phyloP scores from a whole-genome alignment of 1,140 invertebrate genomes.

The Lysiphlebus fabarum region DNA sequence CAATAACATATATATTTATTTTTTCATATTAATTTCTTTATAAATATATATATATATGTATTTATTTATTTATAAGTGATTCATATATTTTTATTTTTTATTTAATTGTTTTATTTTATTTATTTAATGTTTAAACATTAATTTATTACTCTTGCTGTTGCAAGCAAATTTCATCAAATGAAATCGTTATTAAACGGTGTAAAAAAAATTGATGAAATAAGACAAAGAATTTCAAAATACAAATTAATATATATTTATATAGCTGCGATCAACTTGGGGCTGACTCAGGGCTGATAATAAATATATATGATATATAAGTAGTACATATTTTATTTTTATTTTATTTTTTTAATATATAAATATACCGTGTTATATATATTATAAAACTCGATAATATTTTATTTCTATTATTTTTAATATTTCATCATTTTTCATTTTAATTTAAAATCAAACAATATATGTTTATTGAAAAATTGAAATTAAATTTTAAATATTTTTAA shows the following conservation, averaged over 20 bases:
- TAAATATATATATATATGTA: no score
- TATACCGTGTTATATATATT: no score
- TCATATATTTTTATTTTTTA: not conserved
- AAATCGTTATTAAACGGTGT: constrained; percentile 12
- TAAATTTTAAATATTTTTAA: no score
- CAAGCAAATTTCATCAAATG: constrained; percentile 24
- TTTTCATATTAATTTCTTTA: no score
- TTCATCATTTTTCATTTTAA: no score
- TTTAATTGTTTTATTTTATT: not conserved
- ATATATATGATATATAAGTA: constrained; percentile 17
- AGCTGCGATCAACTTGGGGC: constrained; percentile 11
- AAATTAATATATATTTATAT: not conserved
- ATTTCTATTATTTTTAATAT: no score
- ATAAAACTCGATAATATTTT: no score
- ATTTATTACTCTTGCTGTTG: constrained; percentile 13
- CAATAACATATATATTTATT: no score
- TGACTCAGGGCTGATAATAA: constrained; percentile 28
- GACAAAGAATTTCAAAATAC: constrained; percentile 30
- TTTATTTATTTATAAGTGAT: no score
- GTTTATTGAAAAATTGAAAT: no score
- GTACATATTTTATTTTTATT: constrained; percentile 3
- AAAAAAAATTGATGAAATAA: constrained; percentile 27
- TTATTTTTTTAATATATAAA: not conserved
- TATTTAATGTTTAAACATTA: constrained; percentile 3
- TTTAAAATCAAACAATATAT: no score